These are phyloP conservation scores for Ellobius talpinus DNA, from an alignment of 2,113 vertebrate genomes.

Conservation along the genomic window DNA sequence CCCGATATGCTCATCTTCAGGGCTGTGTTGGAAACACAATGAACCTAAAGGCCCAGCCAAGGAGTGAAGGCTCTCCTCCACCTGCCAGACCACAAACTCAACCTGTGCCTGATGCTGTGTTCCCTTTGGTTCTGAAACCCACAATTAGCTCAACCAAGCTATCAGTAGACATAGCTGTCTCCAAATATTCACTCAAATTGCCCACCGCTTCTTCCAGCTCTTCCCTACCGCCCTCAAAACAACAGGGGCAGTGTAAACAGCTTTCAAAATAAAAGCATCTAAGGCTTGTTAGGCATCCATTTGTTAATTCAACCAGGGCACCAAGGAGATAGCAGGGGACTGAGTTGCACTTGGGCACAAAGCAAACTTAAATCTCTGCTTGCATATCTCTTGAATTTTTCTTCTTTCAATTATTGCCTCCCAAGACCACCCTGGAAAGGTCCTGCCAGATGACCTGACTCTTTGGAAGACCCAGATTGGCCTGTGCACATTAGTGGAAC, in stretches of 20 bases:
- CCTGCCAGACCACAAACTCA: neutral
- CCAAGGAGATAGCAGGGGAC: neutral
- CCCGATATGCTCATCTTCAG: neutral
- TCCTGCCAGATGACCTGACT: neutral
- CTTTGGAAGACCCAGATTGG: neutral
- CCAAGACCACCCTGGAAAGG: neutral
- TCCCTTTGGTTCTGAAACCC: neutral
- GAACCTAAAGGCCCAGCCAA: neutral
- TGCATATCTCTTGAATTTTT: neutral
- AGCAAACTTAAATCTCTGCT: neutral
- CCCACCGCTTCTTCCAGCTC: neutral
- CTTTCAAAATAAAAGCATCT: constrained; percentile 42
- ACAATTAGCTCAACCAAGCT: neutral
- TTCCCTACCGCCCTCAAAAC: neutral
- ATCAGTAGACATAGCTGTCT: neutral
- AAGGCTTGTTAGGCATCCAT: neutral
- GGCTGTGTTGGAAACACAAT: neutral
- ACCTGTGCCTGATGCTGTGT: neutral
- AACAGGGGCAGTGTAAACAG: neutral
- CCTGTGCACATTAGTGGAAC: neutral
- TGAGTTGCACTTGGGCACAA: neutral
- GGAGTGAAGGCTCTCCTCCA: neutral
- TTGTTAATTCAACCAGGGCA: constrained; percentile 19
- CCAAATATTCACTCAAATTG: neutral
- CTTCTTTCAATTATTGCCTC: neutral